A percentile compares a stretch with the other conserved stretches of the same genome.
These are phyloP conservation scores for Gavialis gangeticus DNA, from an alignment of 2,113 vertebrate species.

Conservation along the genomic window DNA sequence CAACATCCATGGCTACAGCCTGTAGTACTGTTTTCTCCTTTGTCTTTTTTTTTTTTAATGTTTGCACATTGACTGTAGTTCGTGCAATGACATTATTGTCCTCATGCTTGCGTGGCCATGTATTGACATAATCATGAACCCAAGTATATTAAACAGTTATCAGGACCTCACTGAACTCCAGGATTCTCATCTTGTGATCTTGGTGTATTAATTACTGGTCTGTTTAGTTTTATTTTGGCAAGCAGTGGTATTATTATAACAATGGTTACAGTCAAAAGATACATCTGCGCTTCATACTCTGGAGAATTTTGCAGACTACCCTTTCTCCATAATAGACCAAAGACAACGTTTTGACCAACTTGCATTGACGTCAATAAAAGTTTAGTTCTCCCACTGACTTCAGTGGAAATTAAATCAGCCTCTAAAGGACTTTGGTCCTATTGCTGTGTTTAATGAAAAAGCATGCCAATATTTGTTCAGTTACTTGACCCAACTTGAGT, in stretches of 20 bases:
- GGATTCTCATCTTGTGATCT: background rate
- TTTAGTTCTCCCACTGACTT: background rate
- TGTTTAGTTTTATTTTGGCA: background rate
- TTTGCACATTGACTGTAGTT: background rate
- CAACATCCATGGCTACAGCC: background rate
- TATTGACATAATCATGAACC: background rate
- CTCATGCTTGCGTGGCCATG: background rate
- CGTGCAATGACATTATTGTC: accelerated
- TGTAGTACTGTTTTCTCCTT: background rate
- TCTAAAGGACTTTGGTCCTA: background rate
- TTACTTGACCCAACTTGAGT: background rate
- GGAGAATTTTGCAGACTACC: background rate
- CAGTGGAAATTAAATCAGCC: background rate
- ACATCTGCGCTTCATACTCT: background rate
- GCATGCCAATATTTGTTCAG: background rate
- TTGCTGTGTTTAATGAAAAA: background rate
- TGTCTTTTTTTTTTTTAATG: no score
- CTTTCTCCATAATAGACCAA: background rate
- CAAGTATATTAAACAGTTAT: background rate
- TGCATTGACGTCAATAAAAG: background rate
- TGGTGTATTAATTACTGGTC: background rate
- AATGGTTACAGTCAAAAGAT: background rate
- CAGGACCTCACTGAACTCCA: background rate
- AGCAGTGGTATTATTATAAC: no score
- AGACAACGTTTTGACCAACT: background rate